A percentile compares a stretch with the other conserved stretches of the same genome.
These are phyloP conservation scores for Masnerella sp. DNA, from an alignment of 2,888 invertebrate genomes.

Conservation along the genomic window DNA sequence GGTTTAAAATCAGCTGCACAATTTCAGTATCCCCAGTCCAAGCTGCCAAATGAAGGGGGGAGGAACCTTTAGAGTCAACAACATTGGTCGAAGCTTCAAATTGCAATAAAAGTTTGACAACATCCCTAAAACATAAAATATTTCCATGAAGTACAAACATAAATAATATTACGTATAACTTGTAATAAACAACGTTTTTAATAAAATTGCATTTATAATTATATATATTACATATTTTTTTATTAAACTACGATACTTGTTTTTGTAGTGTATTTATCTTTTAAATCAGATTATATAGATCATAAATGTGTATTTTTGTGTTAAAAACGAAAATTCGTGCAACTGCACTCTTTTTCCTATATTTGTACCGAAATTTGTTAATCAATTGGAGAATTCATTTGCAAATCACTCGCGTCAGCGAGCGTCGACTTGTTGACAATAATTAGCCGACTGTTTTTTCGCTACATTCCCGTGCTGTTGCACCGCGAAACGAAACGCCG, in stretches of 20 bases:
- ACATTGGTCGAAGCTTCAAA: constrained; percentile 94
- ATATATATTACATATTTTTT: too few relatives aligned
- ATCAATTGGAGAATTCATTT: constrained; percentile 35
- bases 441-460: constrained; percentile 37
- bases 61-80: constrained; percentile 93
- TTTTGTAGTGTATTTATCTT: too few relatives aligned
- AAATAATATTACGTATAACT: too few relatives aligned
- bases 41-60: constrained; percentile 94
- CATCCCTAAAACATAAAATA: constrained; percentile 83
- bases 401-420: constrained; percentile 30
- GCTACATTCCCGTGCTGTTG: constrained; percentile 22
- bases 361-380: constrained; percentile 35
- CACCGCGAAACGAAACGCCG: constrained; percentile 44
- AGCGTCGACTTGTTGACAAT: constrained; percentile 39
- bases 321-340: too few relatives aligned
- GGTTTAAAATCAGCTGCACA: constrained; percentile 89
- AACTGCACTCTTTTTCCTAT: too few relatives aligned
- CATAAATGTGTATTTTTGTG: too few relatives aligned
- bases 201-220: too few relatives aligned
- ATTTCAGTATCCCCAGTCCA: constrained; percentile 96
- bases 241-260: too few relatives aligned
- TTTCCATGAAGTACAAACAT: too few relatives aligned
- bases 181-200: too few relatives aligned
- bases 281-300: too few relatives aligned
- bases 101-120: constrained; percentile 89